A percentile compares a stretch with the other conserved stretches of the same genome.
These are phyloP conservation scores for Euclidia mi DNA, from an alignment of 2,888 invertebrate species.

Conservation along the genomic window DNA sequence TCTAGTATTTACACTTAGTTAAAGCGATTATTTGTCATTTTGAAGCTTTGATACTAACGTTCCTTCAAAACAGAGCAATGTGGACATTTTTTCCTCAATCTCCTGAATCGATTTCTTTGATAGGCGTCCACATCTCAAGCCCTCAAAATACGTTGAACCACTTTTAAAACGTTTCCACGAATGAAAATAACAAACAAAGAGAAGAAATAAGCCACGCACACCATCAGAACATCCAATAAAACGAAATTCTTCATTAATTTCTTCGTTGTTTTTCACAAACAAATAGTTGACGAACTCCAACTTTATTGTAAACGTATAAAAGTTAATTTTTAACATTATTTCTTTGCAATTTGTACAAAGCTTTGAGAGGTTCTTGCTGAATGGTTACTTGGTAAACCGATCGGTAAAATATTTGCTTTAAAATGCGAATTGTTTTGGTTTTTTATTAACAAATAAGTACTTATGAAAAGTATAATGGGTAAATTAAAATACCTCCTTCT, in stretches of 20 bases:
- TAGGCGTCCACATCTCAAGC: no score
- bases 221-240: slow-evolving; percentile 30
- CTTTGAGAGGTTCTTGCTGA: slow-evolving; percentile 27
- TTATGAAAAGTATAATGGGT: no score
- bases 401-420: neutral
- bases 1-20: no score
- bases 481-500: no score
- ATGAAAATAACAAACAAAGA: slow-evolving; percentile 27
- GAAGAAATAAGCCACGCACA: slow-evolving; percentile 23
- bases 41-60: no score
- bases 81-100: no score
- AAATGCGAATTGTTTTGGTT: no score
- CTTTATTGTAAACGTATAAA: slow-evolving; percentile 55
- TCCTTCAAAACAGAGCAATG: no score
- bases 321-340: slow-evolving; percentile 48
- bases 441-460: no score
- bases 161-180: slow-evolving; percentile 1
- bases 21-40: no score
- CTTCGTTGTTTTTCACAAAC: slow-evolving; percentile 55
- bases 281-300: slow-evolving; percentile 54
- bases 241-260: slow-evolving; percentile 40
- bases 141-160: no score
- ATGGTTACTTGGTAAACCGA: slow-evolving; percentile 24
- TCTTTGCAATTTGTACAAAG: slow-evolving; percentile 52
- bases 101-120: no score